These are phyloP conservation scores for Koerneria pararmatus DNA, from an alignment of 2,888 invertebrate genomes.

Conservation along the genomic window DNA sequence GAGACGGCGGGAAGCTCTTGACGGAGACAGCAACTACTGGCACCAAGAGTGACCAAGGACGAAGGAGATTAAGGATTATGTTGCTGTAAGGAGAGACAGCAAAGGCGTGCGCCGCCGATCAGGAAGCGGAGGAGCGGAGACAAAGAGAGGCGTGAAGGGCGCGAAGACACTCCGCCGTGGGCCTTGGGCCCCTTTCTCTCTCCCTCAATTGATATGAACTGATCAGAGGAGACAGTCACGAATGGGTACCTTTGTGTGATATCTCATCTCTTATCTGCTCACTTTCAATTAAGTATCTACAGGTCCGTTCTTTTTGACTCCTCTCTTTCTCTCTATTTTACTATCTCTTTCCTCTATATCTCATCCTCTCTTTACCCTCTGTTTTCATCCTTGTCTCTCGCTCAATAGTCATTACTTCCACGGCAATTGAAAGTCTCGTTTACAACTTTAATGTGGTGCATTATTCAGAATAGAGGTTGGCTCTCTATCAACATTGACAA, in stretches of 20 bases:
- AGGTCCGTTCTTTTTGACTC: constrained; percentile 19
- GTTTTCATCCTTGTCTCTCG: no score
- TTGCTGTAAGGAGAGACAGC: no score
- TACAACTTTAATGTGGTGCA: constrained; percentile 9
- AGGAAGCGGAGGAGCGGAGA: no score
- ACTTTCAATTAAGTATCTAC: constrained; percentile 16
- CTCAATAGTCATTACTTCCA: not conserved
- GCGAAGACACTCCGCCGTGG: constrained; percentile 64
- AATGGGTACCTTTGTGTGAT: not conserved
- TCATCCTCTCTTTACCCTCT: no score
- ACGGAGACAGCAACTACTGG: no score
- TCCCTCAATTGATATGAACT: constrained; percentile 65
- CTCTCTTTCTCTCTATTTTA: not conserved
- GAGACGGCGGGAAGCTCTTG: no score
- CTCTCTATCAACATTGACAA: constrained; percentile 22
- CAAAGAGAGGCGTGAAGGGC: no score
- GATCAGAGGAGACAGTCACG: not conserved
- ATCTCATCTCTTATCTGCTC: constrained; percentile 1
- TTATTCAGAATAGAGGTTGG: no score
- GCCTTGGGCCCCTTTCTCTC: constrained; percentile 72
- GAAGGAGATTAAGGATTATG: not conserved
- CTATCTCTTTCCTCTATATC: not conserved
- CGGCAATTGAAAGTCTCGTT: constrained; percentile 2
- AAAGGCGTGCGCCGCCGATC: no score
- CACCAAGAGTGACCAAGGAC: no score